Evolutionary conservation across 2,888 invertebrate genomes (phyloP).

Genomic region (Drosophila tripunctata): DNA sequence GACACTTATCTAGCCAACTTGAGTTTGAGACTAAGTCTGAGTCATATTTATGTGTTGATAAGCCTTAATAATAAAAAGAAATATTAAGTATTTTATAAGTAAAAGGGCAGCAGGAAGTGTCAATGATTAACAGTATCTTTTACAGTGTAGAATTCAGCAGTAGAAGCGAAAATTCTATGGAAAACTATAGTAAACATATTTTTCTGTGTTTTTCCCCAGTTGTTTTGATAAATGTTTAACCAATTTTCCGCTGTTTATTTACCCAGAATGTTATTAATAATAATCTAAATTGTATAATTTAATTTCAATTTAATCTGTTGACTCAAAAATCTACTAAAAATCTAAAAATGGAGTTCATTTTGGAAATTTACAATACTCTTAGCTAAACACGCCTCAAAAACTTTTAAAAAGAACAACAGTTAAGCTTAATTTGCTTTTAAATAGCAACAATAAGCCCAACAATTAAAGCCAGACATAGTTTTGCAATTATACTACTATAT

Average conservation of each 20-base stretch:
- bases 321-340: too few relatives aligned
- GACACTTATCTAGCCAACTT: background rate
- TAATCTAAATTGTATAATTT: too few relatives aligned
- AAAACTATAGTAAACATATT: too few relatives aligned
- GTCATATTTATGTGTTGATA: conserved; percentile 1
- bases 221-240: too few relatives aligned
- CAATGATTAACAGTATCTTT: too few relatives aligned
- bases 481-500: conserved; percentile 62
- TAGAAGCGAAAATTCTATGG: too few relatives aligned
- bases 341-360: too few relatives aligned
- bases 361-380: conserved; percentile 42
- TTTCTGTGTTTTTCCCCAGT: too few relatives aligned
- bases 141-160: too few relatives aligned
- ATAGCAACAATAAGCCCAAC: conserved; percentile 16
- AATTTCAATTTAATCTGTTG: too few relatives aligned
- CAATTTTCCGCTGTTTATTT: too few relatives aligned
- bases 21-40: too few relatives aligned
- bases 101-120: conserved; percentile 3
- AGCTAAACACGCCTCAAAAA: conserved; percentile 29
- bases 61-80: background rate
- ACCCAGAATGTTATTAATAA: background rate
- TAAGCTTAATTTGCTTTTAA: conserved; percentile 24
- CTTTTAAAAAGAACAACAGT: conserved; percentile 10
- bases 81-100: background rate
- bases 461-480: conserved; percentile 56